Conservation (phyloP, 1,140 invertebrate genomes). For the Agraylea sexmaculata region DNA sequence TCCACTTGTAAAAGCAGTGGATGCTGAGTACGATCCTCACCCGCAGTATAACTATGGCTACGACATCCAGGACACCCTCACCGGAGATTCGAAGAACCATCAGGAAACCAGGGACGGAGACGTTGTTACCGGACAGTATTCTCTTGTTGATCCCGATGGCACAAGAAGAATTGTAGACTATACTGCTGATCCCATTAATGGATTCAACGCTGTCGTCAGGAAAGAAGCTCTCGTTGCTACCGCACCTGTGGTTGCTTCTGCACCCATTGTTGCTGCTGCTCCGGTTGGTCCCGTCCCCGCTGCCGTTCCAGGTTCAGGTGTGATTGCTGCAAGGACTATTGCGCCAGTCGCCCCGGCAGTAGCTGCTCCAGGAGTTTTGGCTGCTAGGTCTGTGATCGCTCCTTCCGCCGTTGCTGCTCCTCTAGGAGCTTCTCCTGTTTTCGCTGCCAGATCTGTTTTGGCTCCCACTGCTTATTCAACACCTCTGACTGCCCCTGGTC, state of each 20-base stretch:
- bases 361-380: constrained; percentile 3
- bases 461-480: background rate
- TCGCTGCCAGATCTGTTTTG: background rate
- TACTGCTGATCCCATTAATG: constrained; percentile 46
- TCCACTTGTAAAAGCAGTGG: constrained; percentile 14
- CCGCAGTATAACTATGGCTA: constrained; percentile 49
- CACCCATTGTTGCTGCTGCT: constrained; percentile 8
- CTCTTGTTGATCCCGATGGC: constrained; percentile 45
- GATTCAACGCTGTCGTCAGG: constrained; percentile 48
- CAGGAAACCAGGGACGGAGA: constrained; percentile 47
- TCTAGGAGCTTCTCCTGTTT: constrained; percentile 2
- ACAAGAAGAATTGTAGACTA: constrained; percentile 44
- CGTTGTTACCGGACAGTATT: constrained; percentile 45
- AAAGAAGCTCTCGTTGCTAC: constrained; percentile 31
- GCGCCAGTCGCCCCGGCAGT: background rate
- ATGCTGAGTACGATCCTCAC: constrained; percentile 43
- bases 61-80: constrained; percentile 45
- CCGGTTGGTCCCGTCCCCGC: constrained; percentile 10
- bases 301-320: constrained; percentile 4
- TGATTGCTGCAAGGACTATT: background rate
- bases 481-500: too few species aligned
- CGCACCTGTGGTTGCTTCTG: constrained; percentile 26
- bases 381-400: constrained; percentile 1
- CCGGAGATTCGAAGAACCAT: constrained; percentile 49
- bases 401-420: constrained; percentile 6